Conservation (phyloP, 2,113 vertebrate species). For the Recurvirostra avosetta region DNA sequence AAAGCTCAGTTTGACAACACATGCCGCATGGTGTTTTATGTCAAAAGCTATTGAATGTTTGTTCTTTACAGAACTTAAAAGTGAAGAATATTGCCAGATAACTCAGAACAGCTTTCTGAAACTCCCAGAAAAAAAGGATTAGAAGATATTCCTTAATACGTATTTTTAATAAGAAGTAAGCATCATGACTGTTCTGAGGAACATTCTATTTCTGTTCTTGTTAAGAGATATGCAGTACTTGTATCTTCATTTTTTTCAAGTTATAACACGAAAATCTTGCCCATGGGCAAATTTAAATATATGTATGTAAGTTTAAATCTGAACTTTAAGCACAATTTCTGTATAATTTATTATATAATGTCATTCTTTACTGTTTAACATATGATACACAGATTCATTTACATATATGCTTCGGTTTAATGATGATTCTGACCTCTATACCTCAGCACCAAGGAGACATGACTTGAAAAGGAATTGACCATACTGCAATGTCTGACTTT, state of each 20-base stretch:
- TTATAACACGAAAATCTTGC: neutral
- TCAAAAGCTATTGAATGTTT: neutral
- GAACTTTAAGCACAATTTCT: neutral
- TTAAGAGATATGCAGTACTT: neutral
- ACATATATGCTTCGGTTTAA: neutral
- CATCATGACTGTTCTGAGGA: neutral
- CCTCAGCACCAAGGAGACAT: neutral
- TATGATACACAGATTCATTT: neutral
- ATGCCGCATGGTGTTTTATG: neutral
- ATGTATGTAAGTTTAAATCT: neutral
- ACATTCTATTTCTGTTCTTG: neutral
- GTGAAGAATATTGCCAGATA: neutral
- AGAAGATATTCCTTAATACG: neutral
- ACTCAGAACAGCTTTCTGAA: neutral
- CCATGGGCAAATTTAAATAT: neutral
- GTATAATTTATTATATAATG: neutral
- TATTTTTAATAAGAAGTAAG: neutral
- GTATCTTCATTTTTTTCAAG: neutral
- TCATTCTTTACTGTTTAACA: neutral
- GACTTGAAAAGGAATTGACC: neutral
- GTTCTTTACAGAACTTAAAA: neutral
- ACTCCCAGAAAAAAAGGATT: neutral
- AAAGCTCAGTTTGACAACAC: constrained; percentile 11
- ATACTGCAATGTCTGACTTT: neutral
- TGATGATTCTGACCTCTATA: neutral